Evolutionary conservation across 64 coral and sea anemone species (phyloP).

Genomic region (Astreopora myriophthalma): DNA sequence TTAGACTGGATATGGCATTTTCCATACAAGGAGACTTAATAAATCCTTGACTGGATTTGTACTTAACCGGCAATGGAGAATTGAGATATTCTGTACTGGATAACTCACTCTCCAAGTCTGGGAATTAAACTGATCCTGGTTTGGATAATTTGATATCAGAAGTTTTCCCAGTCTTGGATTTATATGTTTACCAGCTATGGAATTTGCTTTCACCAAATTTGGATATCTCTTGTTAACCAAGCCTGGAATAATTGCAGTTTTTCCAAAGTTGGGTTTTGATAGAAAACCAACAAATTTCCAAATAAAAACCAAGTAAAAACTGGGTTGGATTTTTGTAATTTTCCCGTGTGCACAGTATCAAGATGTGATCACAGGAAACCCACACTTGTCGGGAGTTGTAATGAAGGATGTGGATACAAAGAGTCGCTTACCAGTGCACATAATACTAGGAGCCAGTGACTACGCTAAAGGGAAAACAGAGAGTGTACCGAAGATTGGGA

Average conservation of each 20-base stretch:
- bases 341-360: too few relatives aligned
- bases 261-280: too few relatives aligned
- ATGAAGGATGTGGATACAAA: neutral
- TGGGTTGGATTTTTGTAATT: too few relatives aligned
- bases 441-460: neutral
- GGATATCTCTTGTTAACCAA: neutral
- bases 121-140: neutral
- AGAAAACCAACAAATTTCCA: too few relatives aligned
- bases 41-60: too few relatives aligned
- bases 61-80: too few relatives aligned
- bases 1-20: neutral
- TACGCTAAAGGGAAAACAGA: too few relatives aligned
- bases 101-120: too few relatives aligned
- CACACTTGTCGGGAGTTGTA: neutral
- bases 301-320: too few relatives aligned
- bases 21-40: too few relatives aligned
- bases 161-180: neutral
- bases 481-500: neutral
- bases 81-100: too few relatives aligned
- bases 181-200: neutral
- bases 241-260: neutral
- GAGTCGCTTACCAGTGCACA: neutral
- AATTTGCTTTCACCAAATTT: neutral
- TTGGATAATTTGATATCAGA: neutral
- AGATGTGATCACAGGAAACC: too few relatives aligned